Evolutionary conservation across 2,797 vertebrate species (phyloP).

Genomic region (Chaenodraco wilsoni): DNA sequence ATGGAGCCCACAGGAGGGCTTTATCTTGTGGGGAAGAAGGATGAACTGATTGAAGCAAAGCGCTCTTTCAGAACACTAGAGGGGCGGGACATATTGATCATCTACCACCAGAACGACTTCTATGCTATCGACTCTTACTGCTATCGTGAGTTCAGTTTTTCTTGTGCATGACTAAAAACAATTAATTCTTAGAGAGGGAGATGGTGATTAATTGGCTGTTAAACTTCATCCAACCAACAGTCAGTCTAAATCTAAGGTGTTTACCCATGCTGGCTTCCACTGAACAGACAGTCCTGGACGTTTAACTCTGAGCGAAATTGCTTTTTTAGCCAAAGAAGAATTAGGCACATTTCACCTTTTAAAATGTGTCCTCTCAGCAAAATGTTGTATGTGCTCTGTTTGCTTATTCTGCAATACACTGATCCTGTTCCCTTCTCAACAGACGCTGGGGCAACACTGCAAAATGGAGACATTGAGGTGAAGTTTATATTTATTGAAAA

Average conservation of each 20-base stretch:
- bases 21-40: slow-evolving; percentile 86
- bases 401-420: slow-evolving; percentile 51
- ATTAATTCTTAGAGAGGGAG: background rate
- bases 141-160: slow-evolving; percentile 88
- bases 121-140: slow-evolving; percentile 92
- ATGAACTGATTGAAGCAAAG: slow-evolving; percentile 85
- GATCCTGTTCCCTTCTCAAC: slow-evolving; percentile 49
- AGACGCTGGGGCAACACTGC: slow-evolving; percentile 91
- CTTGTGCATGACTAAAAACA: background rate
- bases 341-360: slow-evolving; percentile 30
- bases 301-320: background rate
- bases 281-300: slow-evolving; percentile 7
- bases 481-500: slow-evolving; percentile 35
- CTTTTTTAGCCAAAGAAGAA: slow-evolving; percentile 17
- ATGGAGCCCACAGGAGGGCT: slow-evolving; percentile 54
- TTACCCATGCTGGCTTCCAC: slow-evolving; percentile 1
- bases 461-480: slow-evolving; percentile 94
- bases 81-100: slow-evolving; percentile 89
- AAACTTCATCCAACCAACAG: background rate
- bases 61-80: slow-evolving; percentile 82
- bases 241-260: background rate
- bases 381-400: slow-evolving; percentile 24
- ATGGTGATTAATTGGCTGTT: no score
- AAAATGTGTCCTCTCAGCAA: slow-evolving; percentile 43
- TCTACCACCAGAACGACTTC: slow-evolving; percentile 86